Percentiles rank a stretch among this genome's conserved stretches.
These are phyloP conservation scores for Psammodynastes pulverulentus DNA, from an alignment of 2,113 vertebrate genomes.

Conservation along the genomic window DNA sequence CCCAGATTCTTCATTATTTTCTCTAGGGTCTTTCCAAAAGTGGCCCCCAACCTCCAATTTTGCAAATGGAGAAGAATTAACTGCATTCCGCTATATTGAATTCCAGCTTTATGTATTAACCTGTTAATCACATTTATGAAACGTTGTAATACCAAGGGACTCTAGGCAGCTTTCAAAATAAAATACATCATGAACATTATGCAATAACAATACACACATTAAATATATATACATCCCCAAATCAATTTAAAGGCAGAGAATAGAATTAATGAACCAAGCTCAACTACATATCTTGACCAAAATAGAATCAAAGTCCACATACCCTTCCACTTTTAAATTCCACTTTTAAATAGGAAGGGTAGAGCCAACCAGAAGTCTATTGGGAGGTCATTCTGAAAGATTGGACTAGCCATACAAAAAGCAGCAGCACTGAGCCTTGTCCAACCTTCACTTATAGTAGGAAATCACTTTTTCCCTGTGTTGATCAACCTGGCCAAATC, in stretches of 20 bases:
- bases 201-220: background rate
- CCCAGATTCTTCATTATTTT: background rate
- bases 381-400: background rate
- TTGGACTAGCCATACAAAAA: background rate
- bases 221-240: background rate
- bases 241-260: background rate
- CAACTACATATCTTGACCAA: background rate
- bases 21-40: background rate
- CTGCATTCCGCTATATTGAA: background rate
- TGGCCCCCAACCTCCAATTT: background rate
- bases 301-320: background rate
- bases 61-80: background rate
- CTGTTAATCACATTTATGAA: background rate
- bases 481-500: background rate
- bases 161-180: background rate
- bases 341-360: background rate
- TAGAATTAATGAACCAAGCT: background rate
- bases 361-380: background rate
- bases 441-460: background rate
- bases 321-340: background rate
- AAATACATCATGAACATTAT: background rate
- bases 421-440: background rate
- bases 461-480: background rate
- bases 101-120: background rate
- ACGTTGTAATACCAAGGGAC: background rate